Evolutionary conservation across 2,888 invertebrate genomes (phyloP), one percentile per base, ranked within the genome.

Genomic region (Rotaria magnacalcarata): DNA sequence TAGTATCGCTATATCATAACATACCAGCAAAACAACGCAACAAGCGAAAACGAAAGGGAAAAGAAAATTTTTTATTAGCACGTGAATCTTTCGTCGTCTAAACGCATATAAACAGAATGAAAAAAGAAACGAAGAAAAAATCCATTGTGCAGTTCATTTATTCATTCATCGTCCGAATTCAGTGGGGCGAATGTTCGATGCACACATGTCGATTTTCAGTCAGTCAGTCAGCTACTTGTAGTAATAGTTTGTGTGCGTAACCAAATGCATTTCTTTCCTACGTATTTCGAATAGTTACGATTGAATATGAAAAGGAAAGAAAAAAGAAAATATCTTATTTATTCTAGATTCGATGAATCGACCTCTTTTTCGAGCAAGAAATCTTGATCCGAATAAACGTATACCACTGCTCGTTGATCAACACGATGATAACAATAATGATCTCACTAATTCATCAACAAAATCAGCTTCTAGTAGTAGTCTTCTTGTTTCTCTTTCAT

Each of bases 381-480:
- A 80, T 47, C 47, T 80, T 14, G 80, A 80, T 80, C 80, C 80
- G 43, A 80, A 47, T 80, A 80, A 80, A 80, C 80, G 80, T 80
- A 80, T 80, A 43, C 80, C n/a, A n/a, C 2, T 80, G 80, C 43
- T 80, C 43, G n/a, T 80, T 34, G 47, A 80, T n/a, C 47, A 80
- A 80, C 80, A 43, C n/a, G 80, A 80, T 47, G 47, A 80, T n/a
- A 80, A 80, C 47, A 80, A 80, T 80, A 80, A 80, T 47, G 74
- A 74, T 74, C 47, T 80, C 8, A 43, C 1, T 5, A 43, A 80
- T 80, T 80, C 47, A 80, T n/a, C 43, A 47, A 80, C 80, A 80
- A 47, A 43, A n/a, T 43, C 80, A 47, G 4, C 80, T n/a, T n/a
- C 80, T 80, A 80, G 43, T 47, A 67, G 34, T 19, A 67, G 34